These are phyloP conservation scores for Amiota minor DNA, from an alignment of 2,888 invertebrate species.

Conservation along the genomic window DNA sequence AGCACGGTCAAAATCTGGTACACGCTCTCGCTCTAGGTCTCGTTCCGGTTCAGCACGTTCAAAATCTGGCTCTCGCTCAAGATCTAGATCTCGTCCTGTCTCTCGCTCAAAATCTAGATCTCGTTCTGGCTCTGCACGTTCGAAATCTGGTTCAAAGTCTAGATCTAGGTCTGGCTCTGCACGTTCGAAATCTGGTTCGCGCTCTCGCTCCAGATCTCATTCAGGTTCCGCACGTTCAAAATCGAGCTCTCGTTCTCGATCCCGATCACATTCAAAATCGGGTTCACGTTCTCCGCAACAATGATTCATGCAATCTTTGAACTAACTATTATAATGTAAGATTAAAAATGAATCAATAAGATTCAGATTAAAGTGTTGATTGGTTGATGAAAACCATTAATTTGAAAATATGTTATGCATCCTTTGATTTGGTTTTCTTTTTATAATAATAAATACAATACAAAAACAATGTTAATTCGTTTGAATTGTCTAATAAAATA, in stretches of 20 bases:
- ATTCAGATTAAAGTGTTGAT: too few species aligned
- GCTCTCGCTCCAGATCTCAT: conserved; percentile 71
- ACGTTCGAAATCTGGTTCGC: conserved; percentile 60
- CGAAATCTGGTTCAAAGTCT: conserved; percentile 58
- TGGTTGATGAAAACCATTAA: neutral
- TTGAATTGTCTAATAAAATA: too few species aligned
- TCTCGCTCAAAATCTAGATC: conserved; percentile 36
- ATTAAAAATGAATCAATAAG: too few species aligned
- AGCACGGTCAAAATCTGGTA: conserved; percentile 61
- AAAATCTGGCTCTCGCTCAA: conserved; percentile 26
- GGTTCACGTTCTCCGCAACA: neutral
- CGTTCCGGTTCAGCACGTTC: conserved; percentile 37
- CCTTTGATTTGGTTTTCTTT: too few species aligned
- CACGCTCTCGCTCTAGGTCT: conserved; percentile 30
- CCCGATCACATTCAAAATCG: conserved; percentile 41
- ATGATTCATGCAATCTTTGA: too few species aligned
- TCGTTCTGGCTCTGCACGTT: conserved; percentile 43
- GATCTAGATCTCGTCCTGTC: neutral
- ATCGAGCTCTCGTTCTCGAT: conserved; percentile 66
- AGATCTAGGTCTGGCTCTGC: conserved; percentile 51
- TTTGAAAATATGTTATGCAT: neutral
- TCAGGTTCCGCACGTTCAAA: conserved; percentile 64
- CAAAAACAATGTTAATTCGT: too few species aligned
- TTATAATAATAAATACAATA: too few species aligned
- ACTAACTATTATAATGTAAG: too few species aligned